These are phyloP conservation scores for Acleris emargana DNA, from an alignment of 2,888 invertebrate species.

Conservation along the genomic window DNA sequence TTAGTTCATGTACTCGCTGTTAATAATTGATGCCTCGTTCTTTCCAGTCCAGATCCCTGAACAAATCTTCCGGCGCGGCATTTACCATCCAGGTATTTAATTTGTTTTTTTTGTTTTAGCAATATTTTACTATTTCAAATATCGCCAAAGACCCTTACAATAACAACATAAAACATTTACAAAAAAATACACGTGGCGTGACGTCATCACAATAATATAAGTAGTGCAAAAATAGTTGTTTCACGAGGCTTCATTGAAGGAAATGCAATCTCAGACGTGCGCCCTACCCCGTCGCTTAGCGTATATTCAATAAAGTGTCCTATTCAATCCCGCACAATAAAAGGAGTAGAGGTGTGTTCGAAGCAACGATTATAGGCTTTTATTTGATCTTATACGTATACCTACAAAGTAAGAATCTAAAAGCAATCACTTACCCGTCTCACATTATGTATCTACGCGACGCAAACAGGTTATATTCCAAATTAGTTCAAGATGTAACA, in stretches of 20 bases:
- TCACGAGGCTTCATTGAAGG: constrained; percentile 18
- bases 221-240: not conserved
- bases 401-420: not conserved
- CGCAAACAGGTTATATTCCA: constrained; percentile 7
- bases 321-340: constrained; percentile 22
- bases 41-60: too few relatives aligned
- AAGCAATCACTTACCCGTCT: constrained; percentile 10
- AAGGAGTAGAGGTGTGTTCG: constrained; percentile 5
- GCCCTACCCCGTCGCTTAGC: constrained; percentile 20
- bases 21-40: too few relatives aligned
- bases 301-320: constrained; percentile 18
- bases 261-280: constrained; percentile 27
- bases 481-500: constrained; percentile 7
- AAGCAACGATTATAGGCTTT: constrained; percentile 18
- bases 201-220: not conserved
- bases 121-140: too few relatives aligned
- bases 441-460: not conserved
- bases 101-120: too few relatives aligned
- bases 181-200: too few relatives aligned
- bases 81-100: too few relatives aligned
- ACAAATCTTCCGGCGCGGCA: too few relatives aligned
- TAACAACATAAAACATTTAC: too few relatives aligned
- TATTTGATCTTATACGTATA: constrained; percentile 6
- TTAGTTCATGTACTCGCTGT: too few relatives aligned
- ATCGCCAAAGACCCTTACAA: too few relatives aligned